These are phyloP conservation scores for Xenopus tropicalis DNA, from an alignment of 2,113 vertebrate genomes.

Conservation along the genomic window DNA sequence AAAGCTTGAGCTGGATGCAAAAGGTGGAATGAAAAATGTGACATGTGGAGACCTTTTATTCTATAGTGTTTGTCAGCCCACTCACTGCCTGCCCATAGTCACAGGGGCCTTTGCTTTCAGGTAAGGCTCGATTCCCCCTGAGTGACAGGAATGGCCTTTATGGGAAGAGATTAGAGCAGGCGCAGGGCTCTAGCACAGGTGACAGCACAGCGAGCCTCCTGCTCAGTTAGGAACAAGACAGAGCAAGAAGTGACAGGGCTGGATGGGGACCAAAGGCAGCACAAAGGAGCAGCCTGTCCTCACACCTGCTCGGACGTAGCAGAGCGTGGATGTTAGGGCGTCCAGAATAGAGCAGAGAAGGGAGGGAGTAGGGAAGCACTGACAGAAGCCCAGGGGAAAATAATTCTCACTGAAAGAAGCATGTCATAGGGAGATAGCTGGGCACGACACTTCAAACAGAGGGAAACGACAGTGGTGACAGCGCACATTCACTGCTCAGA, in stretches of 20 bases:
- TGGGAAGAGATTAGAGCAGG: constrained; percentile 50
- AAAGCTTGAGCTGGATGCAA: constrained; percentile 1
- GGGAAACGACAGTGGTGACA: constrained; percentile 51
- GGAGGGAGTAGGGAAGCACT: constrained; percentile 13
- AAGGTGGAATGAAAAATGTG: constrained; percentile 3
- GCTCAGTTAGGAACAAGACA: background rate
- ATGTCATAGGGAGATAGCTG: constrained; percentile 51
- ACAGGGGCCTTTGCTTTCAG: constrained; percentile 3
- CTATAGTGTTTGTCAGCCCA: constrained; percentile 2
- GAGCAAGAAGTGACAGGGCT: constrained; percentile 51
- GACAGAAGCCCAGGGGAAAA: constrained; percentile 49
- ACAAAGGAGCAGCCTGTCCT: constrained; percentile 69
- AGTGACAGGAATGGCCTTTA: constrained; percentile 63
- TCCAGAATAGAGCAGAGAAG: constrained; percentile 20
- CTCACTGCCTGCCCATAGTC: background rate
- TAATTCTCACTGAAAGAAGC: constrained; percentile 61
- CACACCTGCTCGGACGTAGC: constrained; percentile 63
- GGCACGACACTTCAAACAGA: constrained; percentile 58
- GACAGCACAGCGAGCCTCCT: constrained; percentile 54
- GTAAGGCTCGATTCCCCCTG: constrained; percentile 26
- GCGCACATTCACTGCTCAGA: constrained; percentile 47
- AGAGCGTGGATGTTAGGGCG: constrained; percentile 27
- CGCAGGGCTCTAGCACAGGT: constrained; percentile 44
- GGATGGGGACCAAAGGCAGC: constrained; percentile 53
- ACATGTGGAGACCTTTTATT: constrained; percentile 5